phyloP scores from a whole-genome alignment of 2,113 vertebrate genomes.

The Nothobranchius furzeri region DNA sequence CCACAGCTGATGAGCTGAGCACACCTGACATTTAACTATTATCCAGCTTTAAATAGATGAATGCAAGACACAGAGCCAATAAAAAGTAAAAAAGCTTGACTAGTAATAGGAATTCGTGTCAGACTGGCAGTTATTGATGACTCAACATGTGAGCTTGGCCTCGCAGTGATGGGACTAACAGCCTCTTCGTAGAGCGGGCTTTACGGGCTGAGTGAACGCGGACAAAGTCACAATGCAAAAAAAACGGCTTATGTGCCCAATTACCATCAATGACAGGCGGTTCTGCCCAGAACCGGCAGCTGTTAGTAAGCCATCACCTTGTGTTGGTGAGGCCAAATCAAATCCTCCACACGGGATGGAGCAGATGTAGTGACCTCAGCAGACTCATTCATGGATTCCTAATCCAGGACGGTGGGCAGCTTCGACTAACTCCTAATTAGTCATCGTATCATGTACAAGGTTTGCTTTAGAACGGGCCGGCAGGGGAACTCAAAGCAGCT shows the following conservation, averaged over 20 bases:
- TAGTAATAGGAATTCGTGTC: conserved; percentile 6
- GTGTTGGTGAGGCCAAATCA: conserved; percentile 41
- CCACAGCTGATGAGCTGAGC: conserved; percentile 26
- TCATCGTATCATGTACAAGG: conserved; percentile 64
- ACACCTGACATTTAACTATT: conserved; percentile 20
- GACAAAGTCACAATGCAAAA: conserved; percentile 55
- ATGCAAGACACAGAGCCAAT: not conserved
- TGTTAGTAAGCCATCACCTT: conserved; percentile 70
- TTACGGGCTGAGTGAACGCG: conserved; percentile 21
- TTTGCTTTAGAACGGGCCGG: conserved; percentile 48
- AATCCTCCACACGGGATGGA: conserved; percentile 27
- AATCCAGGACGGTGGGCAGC: conserved; percentile 55
- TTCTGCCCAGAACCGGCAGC: conserved; percentile 62
- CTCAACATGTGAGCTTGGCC: conserved; percentile 3
- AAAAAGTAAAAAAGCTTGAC: conserved; percentile 6
- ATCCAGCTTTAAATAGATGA: conserved; percentile 2
- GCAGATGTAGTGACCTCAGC: conserved; percentile 56
- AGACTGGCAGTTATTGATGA: conserved; percentile 13
- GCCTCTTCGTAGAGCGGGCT: conserved; percentile 12
- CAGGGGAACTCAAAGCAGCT: conserved; percentile 56
- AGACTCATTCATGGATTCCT: conserved; percentile 70
- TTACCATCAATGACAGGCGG: conserved; percentile 73
- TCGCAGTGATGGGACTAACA: conserved; percentile 9
- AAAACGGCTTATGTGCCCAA: conserved; percentile 62
- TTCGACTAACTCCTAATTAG: conserved; percentile 62